Evolutionary conservation across 2,888 invertebrate species (phyloP), one percentile per base, ranked within the genome.

Genomic region (Parthenolecanium corni): DNA sequence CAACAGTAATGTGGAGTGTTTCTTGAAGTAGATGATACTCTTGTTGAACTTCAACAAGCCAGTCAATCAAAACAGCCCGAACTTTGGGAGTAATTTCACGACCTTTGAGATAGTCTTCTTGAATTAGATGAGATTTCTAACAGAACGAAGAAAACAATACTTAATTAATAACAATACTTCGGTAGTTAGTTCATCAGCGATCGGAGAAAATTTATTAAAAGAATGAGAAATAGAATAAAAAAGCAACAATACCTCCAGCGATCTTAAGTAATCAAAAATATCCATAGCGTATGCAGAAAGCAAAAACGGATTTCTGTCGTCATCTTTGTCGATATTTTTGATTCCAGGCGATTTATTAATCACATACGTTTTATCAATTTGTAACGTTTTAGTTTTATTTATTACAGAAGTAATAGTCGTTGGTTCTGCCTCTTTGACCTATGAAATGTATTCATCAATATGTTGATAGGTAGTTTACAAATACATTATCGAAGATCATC

Each of bases 31-130:
- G 77, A 66, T 84, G 84, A 74, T 94, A 96, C 71, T 90, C 86
- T 54, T 80, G 76, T 69, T 93, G 92, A 9, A 96, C 92, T 71
- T 93, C 92, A 16, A 91, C 86, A 58, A 97, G 77, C 96, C 96
- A 97, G 73, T 96, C 92, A 65, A 96, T 79, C 16, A 97, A 79
- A 52, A 93, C 86, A 14, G 85, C 78, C 66, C 96, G 80, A 94
- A 96, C 96, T 70, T 83, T 84, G 1, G 86, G 80, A 12, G 86
- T 87, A 12, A 94, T 78, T 38, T 56, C 52, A n/a, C 64, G 62
- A 31, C 80, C 82, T 49, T 77, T 78, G 68, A 93, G 76, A 73
- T 84, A 86, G 70, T 83, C 78, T 18, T 75, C 72, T 42, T 76
- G 74, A 64, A 94, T 79, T 2, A 81, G 77, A 73, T 81, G 84